phyloP scores from a whole-genome alignment of 1,140 invertebrate species.

The Rhopalosiphum padi region DNA sequence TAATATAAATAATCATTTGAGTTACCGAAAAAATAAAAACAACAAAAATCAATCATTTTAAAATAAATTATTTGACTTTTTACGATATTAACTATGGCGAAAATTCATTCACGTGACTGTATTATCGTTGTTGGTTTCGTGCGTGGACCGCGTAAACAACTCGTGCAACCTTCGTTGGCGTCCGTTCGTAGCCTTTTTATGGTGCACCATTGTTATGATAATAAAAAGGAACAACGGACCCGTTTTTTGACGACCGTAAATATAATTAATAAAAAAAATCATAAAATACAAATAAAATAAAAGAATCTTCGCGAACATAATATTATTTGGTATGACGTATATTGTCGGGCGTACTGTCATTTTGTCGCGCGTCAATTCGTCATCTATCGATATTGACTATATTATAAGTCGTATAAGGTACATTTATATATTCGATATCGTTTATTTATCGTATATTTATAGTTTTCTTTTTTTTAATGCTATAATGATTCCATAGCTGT shows the following conservation, averaged over 20 bases:
- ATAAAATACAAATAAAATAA: neutral
- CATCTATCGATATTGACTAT: no score
- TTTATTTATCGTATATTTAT: no score
- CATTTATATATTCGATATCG: no score
- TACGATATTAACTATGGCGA: neutral
- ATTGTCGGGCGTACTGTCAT: no score
- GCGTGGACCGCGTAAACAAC: neutral
- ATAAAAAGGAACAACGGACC: neutral
- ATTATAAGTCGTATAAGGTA: no score
- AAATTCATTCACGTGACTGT: neutral
- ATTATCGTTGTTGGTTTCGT: neutral
- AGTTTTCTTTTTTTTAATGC: no score
- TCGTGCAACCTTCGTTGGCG: neutral
- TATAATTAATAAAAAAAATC: neutral
- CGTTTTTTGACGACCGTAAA: neutral
- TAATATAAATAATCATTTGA: no score
- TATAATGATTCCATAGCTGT: no score
- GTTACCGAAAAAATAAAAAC: neutral
- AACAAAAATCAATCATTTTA: neutral
- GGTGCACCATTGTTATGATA: neutral
- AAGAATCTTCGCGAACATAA: neutral
- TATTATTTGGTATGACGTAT: neutral
- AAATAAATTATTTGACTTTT: neutral
- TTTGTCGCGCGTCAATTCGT: no score
- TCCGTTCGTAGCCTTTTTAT: neutral